phyloP scores from a whole-genome alignment of 2,888 invertebrate genomes.

The Pandemis corylana region DNA sequence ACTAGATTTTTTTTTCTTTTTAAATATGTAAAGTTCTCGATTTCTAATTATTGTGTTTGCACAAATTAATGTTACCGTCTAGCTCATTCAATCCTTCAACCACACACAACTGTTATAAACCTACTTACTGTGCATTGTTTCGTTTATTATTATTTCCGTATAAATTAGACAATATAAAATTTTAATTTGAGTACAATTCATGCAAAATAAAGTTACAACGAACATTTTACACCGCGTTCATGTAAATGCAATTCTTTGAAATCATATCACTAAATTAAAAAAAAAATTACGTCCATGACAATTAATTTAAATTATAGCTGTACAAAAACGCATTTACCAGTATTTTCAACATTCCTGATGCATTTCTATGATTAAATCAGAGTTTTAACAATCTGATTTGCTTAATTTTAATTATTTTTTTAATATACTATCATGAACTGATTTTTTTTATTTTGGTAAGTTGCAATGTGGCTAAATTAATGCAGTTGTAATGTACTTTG shows the following conservation, averaged over 20 bases:
- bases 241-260: slow-evolving; percentile 15
- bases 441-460: not conserved
- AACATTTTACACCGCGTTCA: slow-evolving; percentile 44
- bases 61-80: slow-evolving; percentile 19
- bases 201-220: slow-evolving; percentile 45
- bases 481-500: slow-evolving; percentile 4
- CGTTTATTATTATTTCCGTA: slow-evolving; percentile 2
- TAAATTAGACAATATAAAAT: slow-evolving; percentile 22
- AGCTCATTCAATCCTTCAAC: slow-evolving; percentile 17
- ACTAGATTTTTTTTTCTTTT: not conserved
- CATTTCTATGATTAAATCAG: slow-evolving; percentile 18
- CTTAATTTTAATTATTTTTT: slow-evolving; percentile 11
- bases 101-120: slow-evolving; percentile 12
- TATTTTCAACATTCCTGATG: slow-evolving; percentile 41
- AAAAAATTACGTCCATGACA: slow-evolving; percentile 51
- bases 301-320: slow-evolving; percentile 32
- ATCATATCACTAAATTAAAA: slow-evolving; percentile 48
- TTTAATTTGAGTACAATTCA: slow-evolving; percentile 51
- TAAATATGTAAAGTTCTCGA: not conserved
- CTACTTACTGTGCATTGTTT: slow-evolving; percentile 29
- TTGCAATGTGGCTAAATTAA: not conserved
- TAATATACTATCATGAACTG: slow-evolving; percentile 5
- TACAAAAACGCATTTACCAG: slow-evolving; percentile 32
- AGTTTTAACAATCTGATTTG: slow-evolving; percentile 11
- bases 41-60: slow-evolving; percentile 2